Base-by-base conservation (phyloP, 2,888 invertebrate species). In the Polydrusus cervinus region DNA sequence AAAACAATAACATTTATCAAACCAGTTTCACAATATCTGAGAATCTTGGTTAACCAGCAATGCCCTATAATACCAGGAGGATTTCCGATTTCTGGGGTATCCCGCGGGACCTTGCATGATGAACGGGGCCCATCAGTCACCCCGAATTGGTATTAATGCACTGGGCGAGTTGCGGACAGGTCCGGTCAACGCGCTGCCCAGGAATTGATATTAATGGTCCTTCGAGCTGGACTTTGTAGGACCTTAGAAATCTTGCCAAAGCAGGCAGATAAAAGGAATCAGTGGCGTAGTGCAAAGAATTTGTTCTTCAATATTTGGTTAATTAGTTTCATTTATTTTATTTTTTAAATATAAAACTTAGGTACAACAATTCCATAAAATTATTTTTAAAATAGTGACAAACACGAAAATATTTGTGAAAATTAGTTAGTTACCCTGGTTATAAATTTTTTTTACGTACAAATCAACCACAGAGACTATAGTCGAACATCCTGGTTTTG, bases 141-240 rank as follows among this genome's bases (percentile, higher is more conserved):
- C 79, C 83, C 77, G 86, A 87, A 87, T 87, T 87, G 86, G 87
- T 86, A 87, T 87, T 87, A 87, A 87, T 87, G 87, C 86, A 85
- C 83, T 82, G 85, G 85, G 84, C 83, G 83, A 66, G 64, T 43
- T 68, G 78, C 73, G 78, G 78, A 74, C 78, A 76, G 79, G 60
- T 55, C 66, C 51, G 74, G 74, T 71, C 76, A 73, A 66, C 72
- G 73, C 76, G 70, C 61, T 71, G 71, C 47, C 47, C 62, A 70
- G 74, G 71, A 86, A 87, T 87, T 87, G 87, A 87, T 87, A 87
- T 87, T 87, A 87, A 87, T 87, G 87, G 85, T 84, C 80, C 78
- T 79, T 57, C 43, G 65, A 61, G 79, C 81, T 80, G 82, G 82
- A 81, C 81, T 79, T 76, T 61, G 78, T 79, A 80, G 80, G 79